Base-by-base conservation (phyloP, 2,797 vertebrate genomes). In the Pipistrellus kuhlii region DNA sequence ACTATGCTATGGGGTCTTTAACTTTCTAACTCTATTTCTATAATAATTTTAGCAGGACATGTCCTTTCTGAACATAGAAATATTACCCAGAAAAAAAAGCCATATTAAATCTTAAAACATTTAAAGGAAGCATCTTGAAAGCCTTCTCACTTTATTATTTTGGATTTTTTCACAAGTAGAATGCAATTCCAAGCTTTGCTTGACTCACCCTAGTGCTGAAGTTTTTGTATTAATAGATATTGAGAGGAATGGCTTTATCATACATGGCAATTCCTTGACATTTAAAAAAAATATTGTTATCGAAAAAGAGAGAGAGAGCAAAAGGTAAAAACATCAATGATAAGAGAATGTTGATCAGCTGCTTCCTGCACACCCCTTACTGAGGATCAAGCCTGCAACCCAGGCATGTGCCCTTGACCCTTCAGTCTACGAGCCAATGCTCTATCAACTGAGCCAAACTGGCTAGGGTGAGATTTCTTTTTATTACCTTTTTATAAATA, bases 401-500 rank as follows among this genome's bases (percentile, higher is more conserved):
- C 27, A 7, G 13, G 13, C 59, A 62, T 62, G 27, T 30, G 59
- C 13, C 59, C 59, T 62, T 62, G 59, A 7, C 59, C 59, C 27
- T 30, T 62, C 59, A 62, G 59, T 30, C 59, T 6, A 5, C 27
- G 15, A 5, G 13, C 27, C 13, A 30, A 30, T 30, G 13, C 59
- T 30, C 59, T 30, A 62, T 62, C 13, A 27, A 62, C 12, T 30
- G 59, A 30, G 27, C 59, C 27, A 62, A 62, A 62, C 27, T 2
- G 13, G 59, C 27, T 62, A 62, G 27, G 27, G 27, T 62, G 13
- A 62, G 5, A 15, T 62, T 57, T 72, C 6, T 82, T 64, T 90
- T 44, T 30, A 66, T 76, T 88, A 64, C 69, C n/a, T 86, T 88
- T 69, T 53, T 91, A 51, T 73, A 83, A 78, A 83, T 69, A 59